Conservation (phyloP, 2,113 vertebrate species). For the Rhinoptilus africanus region DNA sequence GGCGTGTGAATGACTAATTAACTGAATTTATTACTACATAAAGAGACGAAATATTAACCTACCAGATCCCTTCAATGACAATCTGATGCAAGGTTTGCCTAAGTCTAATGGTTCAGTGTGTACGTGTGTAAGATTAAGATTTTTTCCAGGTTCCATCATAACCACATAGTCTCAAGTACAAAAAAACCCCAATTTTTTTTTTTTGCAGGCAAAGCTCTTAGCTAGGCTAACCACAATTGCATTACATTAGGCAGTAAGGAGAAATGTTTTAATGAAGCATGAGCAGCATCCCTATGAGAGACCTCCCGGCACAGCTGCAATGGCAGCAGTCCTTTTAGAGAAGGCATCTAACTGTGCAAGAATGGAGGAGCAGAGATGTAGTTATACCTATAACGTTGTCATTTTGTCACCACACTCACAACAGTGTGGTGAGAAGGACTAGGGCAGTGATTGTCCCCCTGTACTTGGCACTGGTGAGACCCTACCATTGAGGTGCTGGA, state of each 20-base stretch:
- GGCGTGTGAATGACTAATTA: conserved; percentile 6
- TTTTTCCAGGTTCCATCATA: neutral
- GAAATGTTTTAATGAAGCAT: neutral
- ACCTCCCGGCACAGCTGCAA: neutral
- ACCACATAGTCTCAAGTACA: neutral
- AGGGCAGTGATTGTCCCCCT: too few relatives aligned
- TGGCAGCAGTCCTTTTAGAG: neutral
- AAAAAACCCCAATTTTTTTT: neutral
- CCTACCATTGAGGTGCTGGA: too few relatives aligned
- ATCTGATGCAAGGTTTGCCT: neutral
- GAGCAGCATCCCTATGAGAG: neutral
- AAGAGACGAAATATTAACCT: neutral
- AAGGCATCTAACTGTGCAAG: neutral
- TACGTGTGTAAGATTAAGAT: neutral
- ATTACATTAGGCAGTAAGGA: neutral
- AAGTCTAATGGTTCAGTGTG: neutral
- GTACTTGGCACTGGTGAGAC: too few relatives aligned
- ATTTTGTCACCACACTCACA: neutral
- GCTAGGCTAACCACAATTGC: neutral
- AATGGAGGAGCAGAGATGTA: neutral
- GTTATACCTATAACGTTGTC: neutral
- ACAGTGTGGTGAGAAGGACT: too few relatives aligned
- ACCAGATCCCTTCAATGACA: neutral
- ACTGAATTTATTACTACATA: neutral
- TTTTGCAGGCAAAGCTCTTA: neutral